These are phyloP conservation scores for Eledona agricola DNA, from an alignment of 2,888 invertebrate species.

Conservation along the genomic window DNA sequence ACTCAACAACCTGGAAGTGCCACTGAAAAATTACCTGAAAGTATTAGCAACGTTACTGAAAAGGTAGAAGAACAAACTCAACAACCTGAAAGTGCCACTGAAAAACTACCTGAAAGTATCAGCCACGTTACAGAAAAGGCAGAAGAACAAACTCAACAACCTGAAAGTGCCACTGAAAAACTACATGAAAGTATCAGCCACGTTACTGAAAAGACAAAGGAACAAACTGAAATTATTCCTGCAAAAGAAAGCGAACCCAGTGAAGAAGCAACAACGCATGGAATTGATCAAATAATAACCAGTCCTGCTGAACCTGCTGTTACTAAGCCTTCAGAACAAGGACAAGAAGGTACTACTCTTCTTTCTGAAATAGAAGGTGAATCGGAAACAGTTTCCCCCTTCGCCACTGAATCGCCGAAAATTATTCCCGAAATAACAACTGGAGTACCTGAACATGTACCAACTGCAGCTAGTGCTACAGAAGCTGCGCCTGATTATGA, in stretches of 20 bases:
- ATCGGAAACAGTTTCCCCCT: no score
- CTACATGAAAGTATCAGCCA: conserved; percentile 33
- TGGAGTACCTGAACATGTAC: no score
- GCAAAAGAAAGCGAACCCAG: conserved; percentile 1
- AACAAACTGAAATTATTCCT: conserved; percentile 35
- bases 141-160: conserved; percentile 36
- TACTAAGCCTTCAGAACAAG: no score
- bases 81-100: conserved; percentile 23
- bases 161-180: conserved; percentile 29
- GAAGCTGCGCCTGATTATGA: background rate
- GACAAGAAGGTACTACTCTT: no score
- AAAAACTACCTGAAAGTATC: conserved; percentile 33
- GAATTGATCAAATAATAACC: no score
- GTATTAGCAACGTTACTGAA: conserved; percentile 31
- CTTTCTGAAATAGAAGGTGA: no score
- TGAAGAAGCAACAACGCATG: no score
- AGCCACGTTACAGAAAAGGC: conserved; percentile 36
- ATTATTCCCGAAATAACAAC: no score
- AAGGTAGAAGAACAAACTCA: conserved; percentile 40
- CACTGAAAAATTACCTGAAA: conserved; percentile 34
- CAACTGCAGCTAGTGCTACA: no score
- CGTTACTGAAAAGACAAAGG: conserved; percentile 37
- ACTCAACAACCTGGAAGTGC: conserved; percentile 24
- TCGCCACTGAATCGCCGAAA: no score
- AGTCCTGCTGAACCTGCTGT: no score